These are phyloP conservation scores for Theretra japonica DNA, from an alignment of 2,888 invertebrate species.

Conservation along the genomic window DNA sequence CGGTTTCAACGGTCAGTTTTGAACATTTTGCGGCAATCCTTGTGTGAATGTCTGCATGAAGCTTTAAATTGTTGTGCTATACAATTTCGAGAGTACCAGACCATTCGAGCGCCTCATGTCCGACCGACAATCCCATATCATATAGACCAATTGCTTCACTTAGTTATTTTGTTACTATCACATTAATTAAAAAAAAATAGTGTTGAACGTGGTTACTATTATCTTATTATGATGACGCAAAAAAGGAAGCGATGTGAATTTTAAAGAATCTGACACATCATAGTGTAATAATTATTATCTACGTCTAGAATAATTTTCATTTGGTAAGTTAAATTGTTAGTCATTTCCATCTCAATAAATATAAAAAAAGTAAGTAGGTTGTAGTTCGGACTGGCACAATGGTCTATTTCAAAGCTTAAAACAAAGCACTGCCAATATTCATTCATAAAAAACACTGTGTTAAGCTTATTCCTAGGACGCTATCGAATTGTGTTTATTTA, in stretches of 20 bases:
- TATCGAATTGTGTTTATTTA: conserved; percentile 24
- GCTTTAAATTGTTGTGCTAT: conserved; percentile 57
- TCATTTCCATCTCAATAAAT: too few relatives aligned
- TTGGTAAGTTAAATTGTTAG: too few relatives aligned
- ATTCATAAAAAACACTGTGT: conserved; percentile 57
- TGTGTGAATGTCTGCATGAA: conserved; percentile 77
- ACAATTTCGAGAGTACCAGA: conserved; percentile 33
- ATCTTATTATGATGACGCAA: too few relatives aligned
- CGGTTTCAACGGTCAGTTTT: conserved; percentile 81
- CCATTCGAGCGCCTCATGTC: not conserved
- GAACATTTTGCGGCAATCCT: conserved; percentile 67
- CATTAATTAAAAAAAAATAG: too few relatives aligned
- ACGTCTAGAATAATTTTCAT: too few relatives aligned
- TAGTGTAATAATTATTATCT: too few relatives aligned
- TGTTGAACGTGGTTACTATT: not conserved
- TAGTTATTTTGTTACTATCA: not conserved
- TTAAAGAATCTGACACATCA: too few relatives aligned
- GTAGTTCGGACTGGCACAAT: conserved; percentile 34
- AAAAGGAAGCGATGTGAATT: too few relatives aligned
- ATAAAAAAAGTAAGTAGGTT: not conserved
- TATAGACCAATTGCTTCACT: not conserved
- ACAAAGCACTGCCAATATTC: conserved; percentile 70
- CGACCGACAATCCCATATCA: not conserved
- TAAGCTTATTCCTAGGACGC: conserved; percentile 30
- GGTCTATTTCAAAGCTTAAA: conserved; percentile 49